Evolutionary conservation across 2,797 vertebrate genomes (phyloP), one percentile per base, ranked within the genome.

Genomic region (Hyperoplus immaculatus): DNA sequence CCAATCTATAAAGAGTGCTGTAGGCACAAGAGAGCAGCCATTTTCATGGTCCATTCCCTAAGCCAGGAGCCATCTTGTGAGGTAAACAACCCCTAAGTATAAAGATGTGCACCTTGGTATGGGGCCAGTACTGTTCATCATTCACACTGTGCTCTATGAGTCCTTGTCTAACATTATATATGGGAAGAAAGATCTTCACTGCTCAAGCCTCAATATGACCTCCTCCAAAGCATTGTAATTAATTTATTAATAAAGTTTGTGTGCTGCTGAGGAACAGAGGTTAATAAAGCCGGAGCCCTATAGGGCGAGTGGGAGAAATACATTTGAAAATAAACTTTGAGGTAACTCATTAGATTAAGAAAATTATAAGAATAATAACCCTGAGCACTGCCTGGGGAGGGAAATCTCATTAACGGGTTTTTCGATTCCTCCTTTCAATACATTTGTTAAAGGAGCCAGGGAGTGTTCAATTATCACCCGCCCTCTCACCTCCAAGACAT

Each of bases 331-430:
- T 85, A 92, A 94, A 94, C 87, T 92, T 93, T 84, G 86, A 93
- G 29, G 91, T 87, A 88, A 92, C 87, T 94, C 89, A 93, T 95
- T 94, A 92, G 91, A 93, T 94, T 90, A 91, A 89, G 90, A 94
- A 94, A 94, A 94, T 94, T 90, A 94, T 93, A 92, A 94, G 90
- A 93, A 94, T 88, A 92, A 93, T 91, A 91, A 88, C 93, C 92
- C 63, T 12, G 61, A 91, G 93, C 84, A 8, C 49, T 8, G 89
- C 94, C 93, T 8, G 56, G 75, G 89, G 93, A 86, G 83, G 80
- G 65, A 95, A 95, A 95, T 94, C 93, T 95, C 92, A 95, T 95
- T 95, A 95, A 94, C 93, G 91, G 91, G 90, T 94, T 93, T 94
- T 94, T 95, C 92, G 92, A 94, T 94, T 93, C 88, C 75, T 76